Evolutionary conservation across 2,797 vertebrate genomes (phyloP), one percentile per base, ranked within the genome.

Genomic region (Myoxocephalus aenaeus): DNA sequence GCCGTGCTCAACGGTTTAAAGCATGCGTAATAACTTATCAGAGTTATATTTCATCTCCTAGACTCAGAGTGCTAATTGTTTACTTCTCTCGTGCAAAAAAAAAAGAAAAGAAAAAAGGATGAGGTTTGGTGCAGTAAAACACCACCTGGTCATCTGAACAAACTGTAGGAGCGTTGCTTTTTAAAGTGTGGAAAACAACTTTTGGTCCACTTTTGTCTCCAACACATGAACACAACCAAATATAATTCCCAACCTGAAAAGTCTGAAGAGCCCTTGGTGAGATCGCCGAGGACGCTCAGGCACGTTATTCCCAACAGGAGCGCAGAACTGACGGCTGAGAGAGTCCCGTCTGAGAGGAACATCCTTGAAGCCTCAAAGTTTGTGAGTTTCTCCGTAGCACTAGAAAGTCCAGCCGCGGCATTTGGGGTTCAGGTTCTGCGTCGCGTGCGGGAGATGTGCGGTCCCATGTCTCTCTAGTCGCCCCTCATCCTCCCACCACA

Each of bases 271-370:
- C 94, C 94, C 78, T 83, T 77, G 58, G 92, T 87, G 92, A 95
- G 90, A 86, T 94, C 95, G 92, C 94, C 87, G 89, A 94, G 91
- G 90, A 91, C 91, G 87, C 87, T 68, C 87, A 96, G 80, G 73
- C 93, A 95, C 90, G 96, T 66, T 89, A 97, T 89, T 94, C 95
- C 95, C 84, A 95, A 56, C 81, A 96, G 90, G 88, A 96, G 94
- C 79, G 93, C 70, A 86, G 70, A 91, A 89, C 79, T 90, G 91
- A 94, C 91, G 92, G 93, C 89, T 92, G 94, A 94, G 85, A 94
- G 90, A 91, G 91, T 90, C 87, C 90, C 92, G 90, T 95, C 94
- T 88, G 93, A 89, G 92, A 94, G 86, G 94, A 93, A 95, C 97
- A 98, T 98, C 95, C 96, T 97, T 93, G 92, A 94, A 93, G 85